Evolutionary conservation across 2,888 invertebrate species (phyloP).

Genomic region (Sarcophaga variegata): DNA sequence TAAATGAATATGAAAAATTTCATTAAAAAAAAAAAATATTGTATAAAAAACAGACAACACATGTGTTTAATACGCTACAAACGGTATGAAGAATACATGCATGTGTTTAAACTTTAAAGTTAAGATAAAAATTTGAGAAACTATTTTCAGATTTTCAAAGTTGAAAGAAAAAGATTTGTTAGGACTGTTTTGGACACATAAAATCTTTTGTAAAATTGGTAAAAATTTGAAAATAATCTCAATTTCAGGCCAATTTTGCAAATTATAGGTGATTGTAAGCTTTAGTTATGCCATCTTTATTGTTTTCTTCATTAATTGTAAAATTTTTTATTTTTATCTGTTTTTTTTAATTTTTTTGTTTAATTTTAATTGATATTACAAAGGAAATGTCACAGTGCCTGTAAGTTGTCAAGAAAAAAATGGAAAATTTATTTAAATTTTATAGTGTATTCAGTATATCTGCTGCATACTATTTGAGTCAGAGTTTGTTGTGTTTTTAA

Average conservation of each 20-base stretch:
- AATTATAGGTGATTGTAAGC: neutral
- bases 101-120: too few species aligned
- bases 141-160: conserved; percentile 34
- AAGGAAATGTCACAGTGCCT: neutral
- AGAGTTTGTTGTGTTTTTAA: too few species aligned
- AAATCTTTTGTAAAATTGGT: neutral
- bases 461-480: neutral
- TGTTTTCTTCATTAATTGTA: neutral
- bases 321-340: neutral
- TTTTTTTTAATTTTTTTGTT: neutral
- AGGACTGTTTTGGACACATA: conserved; percentile 7
- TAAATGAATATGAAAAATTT: neutral
- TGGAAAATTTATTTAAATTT: neutral
- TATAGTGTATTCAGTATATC: neutral
- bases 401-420: neutral
- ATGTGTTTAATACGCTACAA: neutral
- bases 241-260: too few species aligned
- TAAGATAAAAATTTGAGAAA: too few species aligned
- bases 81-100: neutral
- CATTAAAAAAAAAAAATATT: neutral
- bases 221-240: too few species aligned
- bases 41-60: neutral
- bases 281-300: neutral
- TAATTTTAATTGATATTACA: neutral
- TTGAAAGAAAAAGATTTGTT: conserved; percentile 17